phyloP scores from a whole-genome alignment of 2,113 vertebrate species.

The Lagopus muta region DNA sequence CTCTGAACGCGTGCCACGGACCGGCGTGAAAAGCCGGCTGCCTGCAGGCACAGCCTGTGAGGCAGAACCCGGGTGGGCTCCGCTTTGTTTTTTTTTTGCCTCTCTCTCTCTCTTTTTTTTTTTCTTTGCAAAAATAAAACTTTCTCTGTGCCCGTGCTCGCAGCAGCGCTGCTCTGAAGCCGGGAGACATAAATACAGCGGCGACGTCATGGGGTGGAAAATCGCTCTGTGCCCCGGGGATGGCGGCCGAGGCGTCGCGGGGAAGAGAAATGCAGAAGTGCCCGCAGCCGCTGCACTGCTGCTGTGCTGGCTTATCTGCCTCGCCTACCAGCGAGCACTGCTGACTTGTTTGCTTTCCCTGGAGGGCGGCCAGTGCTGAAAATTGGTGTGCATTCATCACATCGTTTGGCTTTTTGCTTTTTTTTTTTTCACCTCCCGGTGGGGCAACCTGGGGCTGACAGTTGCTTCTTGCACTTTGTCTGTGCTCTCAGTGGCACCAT shows the following conservation, averaged over 20 bases:
- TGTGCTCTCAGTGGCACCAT: background rate
- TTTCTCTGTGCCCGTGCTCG: background rate
- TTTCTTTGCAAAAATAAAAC: background rate
- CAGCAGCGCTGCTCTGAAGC: background rate
- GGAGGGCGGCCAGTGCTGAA: background rate
- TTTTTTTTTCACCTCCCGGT: background rate
- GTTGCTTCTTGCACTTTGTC: background rate
- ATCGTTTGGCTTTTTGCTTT: background rate
- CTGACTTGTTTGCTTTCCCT: background rate
- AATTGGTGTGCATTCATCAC: background rate
- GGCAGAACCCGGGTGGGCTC: background rate
- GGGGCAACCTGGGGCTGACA: background rate
- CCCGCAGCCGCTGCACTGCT: background rate
- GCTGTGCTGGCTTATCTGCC: background rate
- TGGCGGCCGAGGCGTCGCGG: background rate
- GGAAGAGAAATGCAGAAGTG: slow-evolving; percentile 22
- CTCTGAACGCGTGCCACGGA: background rate
- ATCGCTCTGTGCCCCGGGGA: background rate
- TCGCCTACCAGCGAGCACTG: background rate
- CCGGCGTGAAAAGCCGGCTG: background rate
- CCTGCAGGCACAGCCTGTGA: background rate
- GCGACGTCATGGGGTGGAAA: background rate
- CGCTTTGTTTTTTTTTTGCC: too few relatives aligned
- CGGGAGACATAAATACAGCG: background rate
- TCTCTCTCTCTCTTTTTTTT: background rate